Base-by-base conservation (phyloP, 1,140 invertebrate species). In the Lerema accius region DNA sequence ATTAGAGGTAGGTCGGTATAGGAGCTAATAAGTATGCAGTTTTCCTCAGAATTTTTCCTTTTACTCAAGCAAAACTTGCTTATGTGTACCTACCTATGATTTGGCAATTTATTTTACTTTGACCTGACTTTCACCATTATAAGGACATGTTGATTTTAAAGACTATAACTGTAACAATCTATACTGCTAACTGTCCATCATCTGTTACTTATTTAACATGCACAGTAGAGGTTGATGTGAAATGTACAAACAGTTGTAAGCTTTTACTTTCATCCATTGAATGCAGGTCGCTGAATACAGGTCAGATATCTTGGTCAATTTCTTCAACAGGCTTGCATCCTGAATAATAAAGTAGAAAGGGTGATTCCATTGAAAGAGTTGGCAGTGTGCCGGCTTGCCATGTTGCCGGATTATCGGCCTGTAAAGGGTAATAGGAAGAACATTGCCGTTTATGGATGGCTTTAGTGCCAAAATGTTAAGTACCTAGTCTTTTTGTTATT, bases 251-350 rank as follows among this genome's bases (percentile, higher is more conserved):
- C 16, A 13, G 19, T 26, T 13, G 19, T 46, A 16, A 9, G 17
- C 53, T 56, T 56, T 56, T 56, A 56, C 40, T 56, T 56, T 56
- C 40, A 28, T 11, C 13, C 13, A 19, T 43, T 55, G 28, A 55
- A 55, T 55, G 51, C 19, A 56, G 40, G 11, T n/a, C 37, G 53
- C 7, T 32, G 42, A 56, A 56, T 45, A 43, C 43, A 19, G 53
- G 40, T 10, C 23, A 56, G 28, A 56, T 43, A 56, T 45, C 53
- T 56, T 56, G 40, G 53, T 56, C 53, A 56, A 56, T 56, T 56
- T 45, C 53, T 56, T 56, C 19, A 23, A 23, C 19, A 23, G 19
- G 28, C 42, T 58, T 58, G 42, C 55, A 58, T 43, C 42, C 55
- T 58, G 53, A 56, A 45, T 45, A 58, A 58, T 37, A 58, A 58